A percentile compares a stretch with the other conserved stretches of the same genome.
phyloP scores from a whole-genome alignment of 1,140 invertebrate species.

The Platyscapa corneri region DNA sequence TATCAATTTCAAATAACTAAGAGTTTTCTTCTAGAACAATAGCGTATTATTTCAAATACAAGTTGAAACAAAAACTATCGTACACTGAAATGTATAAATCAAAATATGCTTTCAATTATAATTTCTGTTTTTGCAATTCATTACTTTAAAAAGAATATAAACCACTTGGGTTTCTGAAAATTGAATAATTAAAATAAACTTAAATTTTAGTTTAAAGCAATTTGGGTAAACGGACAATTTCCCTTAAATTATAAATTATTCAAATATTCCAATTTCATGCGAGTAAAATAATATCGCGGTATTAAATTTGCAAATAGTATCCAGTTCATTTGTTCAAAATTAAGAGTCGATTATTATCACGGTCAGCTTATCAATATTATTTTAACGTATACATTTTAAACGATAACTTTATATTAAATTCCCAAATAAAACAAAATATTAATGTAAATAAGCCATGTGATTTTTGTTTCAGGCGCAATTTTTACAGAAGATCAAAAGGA shows the following conservation, averaged over 20 bases:
- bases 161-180: no score
- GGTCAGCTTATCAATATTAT: not conserved
- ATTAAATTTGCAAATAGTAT: not conserved
- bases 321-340: not conserved
- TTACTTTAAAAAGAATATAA: no score
- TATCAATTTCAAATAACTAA: not conserved
- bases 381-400: not conserved
- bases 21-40: not conserved
- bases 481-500: conserved; percentile 80
- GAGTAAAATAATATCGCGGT: no score
- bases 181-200: not conserved
- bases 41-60: not conserved
- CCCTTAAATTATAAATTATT: no score
- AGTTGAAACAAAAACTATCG: not conserved
- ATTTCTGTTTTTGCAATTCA: no score
- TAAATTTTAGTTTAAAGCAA: not conserved
- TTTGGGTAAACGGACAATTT: no score
- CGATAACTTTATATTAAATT: not conserved
- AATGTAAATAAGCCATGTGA: not conserved
- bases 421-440: not conserved
- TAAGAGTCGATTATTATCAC: not conserved
- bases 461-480: conserved; percentile 75
- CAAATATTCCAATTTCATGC: no score
- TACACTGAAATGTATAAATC: not conserved
- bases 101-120: no score